phyloP scores from a whole-genome alignment of 2,797 vertebrate genomes.

The Sylvia borin region DNA sequence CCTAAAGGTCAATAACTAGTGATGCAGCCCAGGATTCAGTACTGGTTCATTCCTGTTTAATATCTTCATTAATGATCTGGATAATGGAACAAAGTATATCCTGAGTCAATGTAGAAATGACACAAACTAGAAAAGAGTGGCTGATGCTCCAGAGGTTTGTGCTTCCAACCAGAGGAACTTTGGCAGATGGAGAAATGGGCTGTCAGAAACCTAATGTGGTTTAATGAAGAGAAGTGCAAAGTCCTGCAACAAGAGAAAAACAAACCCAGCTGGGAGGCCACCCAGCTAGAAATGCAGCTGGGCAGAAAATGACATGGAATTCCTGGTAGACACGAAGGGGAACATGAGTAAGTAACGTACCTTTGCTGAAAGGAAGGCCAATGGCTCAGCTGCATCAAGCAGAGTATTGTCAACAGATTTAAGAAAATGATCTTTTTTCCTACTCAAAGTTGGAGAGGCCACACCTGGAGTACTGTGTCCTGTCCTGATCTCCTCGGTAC shows the following conservation, averaged over 20 bases:
- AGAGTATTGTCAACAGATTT: background rate
- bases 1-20: background rate
- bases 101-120: background rate
- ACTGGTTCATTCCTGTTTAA: background rate
- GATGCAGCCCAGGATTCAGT: rapidly evolving
- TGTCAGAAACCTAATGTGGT: background rate
- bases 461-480: background rate
- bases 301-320: background rate
- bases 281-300: background rate
- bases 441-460: background rate
- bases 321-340: background rate
- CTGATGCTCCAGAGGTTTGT: background rate
- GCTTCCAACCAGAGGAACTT: background rate
- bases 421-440: background rate
- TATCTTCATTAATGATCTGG: background rate
- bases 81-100: background rate
- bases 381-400: rapidly evolving
- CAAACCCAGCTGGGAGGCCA: rapidly evolving
- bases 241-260: background rate
- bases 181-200: background rate
- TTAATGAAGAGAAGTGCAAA: background rate
- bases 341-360: background rate
- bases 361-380: background rate
- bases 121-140: background rate
- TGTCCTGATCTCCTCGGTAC: too few species aligned